Evolutionary conservation across 2,888 invertebrate genomes (phyloP), one percentile per base, ranked within the genome.

Genomic region (Pristionchus fissidentatus): DNA sequence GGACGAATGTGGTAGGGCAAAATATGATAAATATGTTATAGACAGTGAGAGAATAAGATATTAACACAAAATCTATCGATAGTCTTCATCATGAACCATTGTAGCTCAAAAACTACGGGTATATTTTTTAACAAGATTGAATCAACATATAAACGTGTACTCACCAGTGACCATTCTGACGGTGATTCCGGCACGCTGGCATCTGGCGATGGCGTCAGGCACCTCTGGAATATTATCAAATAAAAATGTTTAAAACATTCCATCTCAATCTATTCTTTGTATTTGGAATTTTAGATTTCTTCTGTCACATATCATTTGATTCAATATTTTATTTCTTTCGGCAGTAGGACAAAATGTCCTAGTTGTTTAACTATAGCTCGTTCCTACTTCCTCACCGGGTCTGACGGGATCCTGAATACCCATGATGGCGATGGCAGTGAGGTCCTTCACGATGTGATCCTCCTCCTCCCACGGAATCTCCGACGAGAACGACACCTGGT

Each of bases 131-230:
- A 46, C 46, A 22, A 29, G n/a, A 0, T 1, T 46, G 43, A 10
- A 60, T 46, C 62, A n/a, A n/a, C n/a, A n/a, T n/a, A n/a, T n/a
- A n/a, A n/a, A n/a, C n/a, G n/a, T n/a, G n/a, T 29, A 81, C 80
- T 98, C 98, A 78, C 98, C 98, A 13, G 99, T 99, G 83, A 99
- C 98, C 99, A 99, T 99, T 85, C 98, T 95, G 35, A 99, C 98
- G 22, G 97, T 97, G 92, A 99, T 98, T 89, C 99, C 99, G 77
- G 98, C 97, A 92, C 96, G 95, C 94, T 98, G 98, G 93, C 98
- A 99, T 93, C 95, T 96, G 86, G 95, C 95, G 90, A 99, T 99
- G 55, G 99, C 98, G 89, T 97, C 97, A 4, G 94, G 94, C 41
- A 94, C 94, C 93, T 94, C 98, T 43, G 97, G 96, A 93, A 73